These are phyloP conservation scores for Theocolax elegans DNA, from an alignment of 1,140 invertebrate species.

Conservation along the genomic window DNA sequence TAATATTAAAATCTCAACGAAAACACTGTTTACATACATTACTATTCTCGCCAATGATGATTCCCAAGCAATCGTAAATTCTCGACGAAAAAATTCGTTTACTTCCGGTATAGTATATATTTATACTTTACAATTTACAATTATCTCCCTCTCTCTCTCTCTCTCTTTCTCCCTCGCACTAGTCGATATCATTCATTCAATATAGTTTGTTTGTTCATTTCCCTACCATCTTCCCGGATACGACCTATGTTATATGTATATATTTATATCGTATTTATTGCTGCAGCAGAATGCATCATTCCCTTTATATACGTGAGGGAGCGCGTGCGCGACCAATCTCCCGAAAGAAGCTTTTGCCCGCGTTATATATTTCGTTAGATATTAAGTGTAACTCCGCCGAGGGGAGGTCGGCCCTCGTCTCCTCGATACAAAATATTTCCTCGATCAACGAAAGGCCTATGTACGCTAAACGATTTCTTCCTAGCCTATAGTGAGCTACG, in stretches of 20 bases:
- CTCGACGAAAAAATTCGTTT: background rate
- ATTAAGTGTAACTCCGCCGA: no score
- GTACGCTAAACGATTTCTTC: slow-evolving; percentile 34
- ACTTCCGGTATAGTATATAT: no score
- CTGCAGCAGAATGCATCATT: slow-evolving; percentile 58
- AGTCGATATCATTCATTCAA: slow-evolving; percentile 32
- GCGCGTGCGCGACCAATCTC: background rate
- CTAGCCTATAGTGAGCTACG: slow-evolving; percentile 30
- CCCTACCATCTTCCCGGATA: slow-evolving; percentile 38
- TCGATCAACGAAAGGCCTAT: slow-evolving; percentile 44
- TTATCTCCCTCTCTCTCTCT: background rate
- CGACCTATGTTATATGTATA: slow-evolving; percentile 53
- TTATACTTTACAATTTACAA: no score
- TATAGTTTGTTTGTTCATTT: background rate
- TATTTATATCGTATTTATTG: slow-evolving; percentile 60
- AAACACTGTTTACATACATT: slow-evolving; percentile 58
- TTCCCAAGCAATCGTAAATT: background rate
- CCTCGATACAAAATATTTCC: slow-evolving; percentile 48
- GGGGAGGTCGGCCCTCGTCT: no score
- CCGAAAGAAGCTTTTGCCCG: background rate
- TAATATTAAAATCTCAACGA: slow-evolving; percentile 59
- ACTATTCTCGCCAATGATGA: slow-evolving; percentile 44
- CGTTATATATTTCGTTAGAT: background rate
- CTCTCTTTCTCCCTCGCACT: background rate
- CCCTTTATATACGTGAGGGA: no score